A percentile compares a stretch with the other conserved stretches of the same genome.
These are phyloP conservation scores for Heterotilapia buettikoferi DNA, from an alignment of 2,113 vertebrate species.

Conservation along the genomic window DNA sequence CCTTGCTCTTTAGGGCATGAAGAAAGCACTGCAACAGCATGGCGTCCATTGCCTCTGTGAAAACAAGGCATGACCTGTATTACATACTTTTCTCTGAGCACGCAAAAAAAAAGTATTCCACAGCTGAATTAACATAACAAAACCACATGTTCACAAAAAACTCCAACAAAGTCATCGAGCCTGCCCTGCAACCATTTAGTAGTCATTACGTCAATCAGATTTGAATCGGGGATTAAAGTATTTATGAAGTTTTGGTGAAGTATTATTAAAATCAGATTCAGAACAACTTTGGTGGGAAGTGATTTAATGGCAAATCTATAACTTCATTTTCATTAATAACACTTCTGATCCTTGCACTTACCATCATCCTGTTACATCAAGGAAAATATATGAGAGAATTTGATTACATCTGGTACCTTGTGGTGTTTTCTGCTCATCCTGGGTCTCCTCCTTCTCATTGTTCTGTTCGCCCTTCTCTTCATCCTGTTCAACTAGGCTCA, in stretches of 20 bases:
- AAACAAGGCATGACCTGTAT: neutral
- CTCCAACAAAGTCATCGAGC: neutral
- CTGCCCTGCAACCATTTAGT: neutral
- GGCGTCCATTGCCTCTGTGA: slow-evolving; percentile 88
- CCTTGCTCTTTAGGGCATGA: slow-evolving; percentile 86
- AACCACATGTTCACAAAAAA: neutral
- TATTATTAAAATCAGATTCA: neutral
- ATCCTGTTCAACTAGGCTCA: slow-evolving; percentile 42
- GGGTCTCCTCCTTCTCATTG: slow-evolving; percentile 33
- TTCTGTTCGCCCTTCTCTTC: slow-evolving; percentile 4
- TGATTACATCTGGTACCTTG: slow-evolving; percentile 73
- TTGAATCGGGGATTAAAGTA: neutral
- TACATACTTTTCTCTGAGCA: neutral
- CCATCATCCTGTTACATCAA: neutral
- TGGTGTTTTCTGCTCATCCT: slow-evolving; percentile 68
- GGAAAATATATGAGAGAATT: no score
- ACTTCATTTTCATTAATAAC: neutral
- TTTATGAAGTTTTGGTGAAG: neutral
- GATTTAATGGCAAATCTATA: neutral
- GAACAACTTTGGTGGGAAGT: neutral
- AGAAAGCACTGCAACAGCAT: slow-evolving; percentile 87
- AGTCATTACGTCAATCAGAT: neutral
- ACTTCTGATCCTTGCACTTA: neutral
- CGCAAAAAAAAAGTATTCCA: neutral
- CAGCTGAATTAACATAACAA: neutral